A percentile compares a stretch with the other conserved stretches of the same genome.
phyloP scores from a whole-genome alignment of 2,113 vertebrate species.

The Piaya cayana region DNA sequence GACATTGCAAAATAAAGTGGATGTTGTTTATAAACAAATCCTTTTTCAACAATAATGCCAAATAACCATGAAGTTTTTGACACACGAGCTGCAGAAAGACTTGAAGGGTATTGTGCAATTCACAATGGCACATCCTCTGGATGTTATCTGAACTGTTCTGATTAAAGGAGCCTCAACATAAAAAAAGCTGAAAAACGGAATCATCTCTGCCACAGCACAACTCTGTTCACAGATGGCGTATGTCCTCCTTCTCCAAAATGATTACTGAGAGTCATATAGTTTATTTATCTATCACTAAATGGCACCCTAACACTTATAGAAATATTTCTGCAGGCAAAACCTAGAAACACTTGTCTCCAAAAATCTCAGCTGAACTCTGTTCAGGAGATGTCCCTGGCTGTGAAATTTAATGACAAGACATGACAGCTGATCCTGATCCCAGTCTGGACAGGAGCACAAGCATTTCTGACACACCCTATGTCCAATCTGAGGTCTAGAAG shows the following conservation, averaged over 20 bases:
- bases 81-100: not conserved
- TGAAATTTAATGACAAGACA: not conserved
- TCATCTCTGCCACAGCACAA: not conserved
- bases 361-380: not conserved
- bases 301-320: not conserved
- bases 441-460: not conserved
- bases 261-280: not conserved
- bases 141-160: not conserved
- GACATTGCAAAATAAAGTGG: not conserved
- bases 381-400: not conserved
- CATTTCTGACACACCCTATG: not conserved
- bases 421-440: not conserved
- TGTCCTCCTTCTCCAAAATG: not conserved
- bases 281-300: not conserved
- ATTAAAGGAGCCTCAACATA: not conserved
- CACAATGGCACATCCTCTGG: not conserved
- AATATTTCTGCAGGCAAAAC: not conserved
- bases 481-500: not conserved
- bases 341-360: not conserved
- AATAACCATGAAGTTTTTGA: not conserved
- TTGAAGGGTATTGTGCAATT: not conserved
- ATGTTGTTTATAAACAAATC: not conserved
- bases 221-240: fast-evolving
- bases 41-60: not conserved
- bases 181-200: not conserved